Evolutionary conservation across 2,797 vertebrate species (phyloP).

Genomic region (Alosa sapidissima): DNA sequence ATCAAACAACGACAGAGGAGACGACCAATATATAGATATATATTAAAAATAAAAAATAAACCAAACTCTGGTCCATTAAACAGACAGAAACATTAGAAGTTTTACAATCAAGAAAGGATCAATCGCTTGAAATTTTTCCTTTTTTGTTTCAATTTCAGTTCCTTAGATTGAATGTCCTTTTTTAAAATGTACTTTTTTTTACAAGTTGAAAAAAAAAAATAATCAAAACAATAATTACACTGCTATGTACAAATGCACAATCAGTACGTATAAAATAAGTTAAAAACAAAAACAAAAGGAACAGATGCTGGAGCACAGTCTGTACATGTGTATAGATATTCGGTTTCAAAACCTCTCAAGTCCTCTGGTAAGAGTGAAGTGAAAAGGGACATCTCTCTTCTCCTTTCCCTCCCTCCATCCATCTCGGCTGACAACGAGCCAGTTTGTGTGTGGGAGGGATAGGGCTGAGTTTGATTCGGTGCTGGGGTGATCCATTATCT

Average conservation of each 20-base stretch:
- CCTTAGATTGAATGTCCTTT: slow-evolving; percentile 47
- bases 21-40: slow-evolving; percentile 72
- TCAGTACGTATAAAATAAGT: slow-evolving; percentile 99
- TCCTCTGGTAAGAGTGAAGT: neutral
- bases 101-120: slow-evolving; percentile 94
- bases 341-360: slow-evolving; percentile 54
- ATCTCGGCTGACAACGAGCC: neutral
- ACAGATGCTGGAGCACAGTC: slow-evolving; percentile 67
- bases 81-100: slow-evolving; percentile 79
- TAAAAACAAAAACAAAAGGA: slow-evolving; percentile 81
- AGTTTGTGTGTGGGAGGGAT: neutral
- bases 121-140: slow-evolving; percentile 82
- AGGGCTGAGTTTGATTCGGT: neutral
- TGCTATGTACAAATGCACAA: slow-evolving; percentile 98
- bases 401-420: neutral
- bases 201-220: slow-evolving; percentile 91
- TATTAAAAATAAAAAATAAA: slow-evolving; percentile 57
- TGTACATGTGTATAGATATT: slow-evolving; percentile 80
- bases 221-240: slow-evolving; percentile 89
- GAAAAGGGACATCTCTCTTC: neutral
- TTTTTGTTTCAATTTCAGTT: slow-evolving; percentile 63
- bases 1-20: slow-evolving; percentile 70
- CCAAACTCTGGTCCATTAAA: slow-evolving; percentile 98
- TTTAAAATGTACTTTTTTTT: slow-evolving; percentile 71
- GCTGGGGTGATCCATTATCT: neutral